phyloP scores from a whole-genome alignment of 1,140 invertebrate genomes.

The Whitmania pigra region DNA sequence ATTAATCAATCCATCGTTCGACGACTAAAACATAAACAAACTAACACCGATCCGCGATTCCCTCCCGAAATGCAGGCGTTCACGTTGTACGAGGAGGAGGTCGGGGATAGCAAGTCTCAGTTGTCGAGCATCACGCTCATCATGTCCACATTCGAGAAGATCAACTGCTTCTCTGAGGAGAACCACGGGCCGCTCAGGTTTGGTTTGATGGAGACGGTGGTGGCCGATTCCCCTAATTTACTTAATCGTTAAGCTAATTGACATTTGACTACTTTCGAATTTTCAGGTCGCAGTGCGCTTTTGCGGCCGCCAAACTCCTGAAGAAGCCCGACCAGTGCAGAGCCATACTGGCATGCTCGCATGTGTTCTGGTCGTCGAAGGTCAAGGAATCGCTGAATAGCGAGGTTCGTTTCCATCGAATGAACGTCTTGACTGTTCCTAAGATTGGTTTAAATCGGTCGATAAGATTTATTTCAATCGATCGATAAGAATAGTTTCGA shows the following conservation, averaged over 20 bases:
- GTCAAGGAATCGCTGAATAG: neutral
- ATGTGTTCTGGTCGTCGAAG: conserved; percentile 91
- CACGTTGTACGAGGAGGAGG: conserved; percentile 95
- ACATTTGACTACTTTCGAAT: no score
- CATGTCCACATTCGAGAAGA: conserved; percentile 78
- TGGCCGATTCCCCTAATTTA: no score
- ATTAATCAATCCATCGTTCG: no score
- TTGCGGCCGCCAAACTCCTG: conserved; percentile 83
- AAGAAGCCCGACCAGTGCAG: conserved; percentile 95
- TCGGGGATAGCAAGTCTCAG: conserved; percentile 92
- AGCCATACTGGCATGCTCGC: conserved; percentile 75
- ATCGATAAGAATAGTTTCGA: no score
- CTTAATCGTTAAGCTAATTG: no score
- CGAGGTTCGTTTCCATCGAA: neutral
- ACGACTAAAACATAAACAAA: no score
- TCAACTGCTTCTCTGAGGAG: conserved; percentile 71
- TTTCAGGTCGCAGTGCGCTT: conserved; percentile 75
- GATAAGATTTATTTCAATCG: neutral
- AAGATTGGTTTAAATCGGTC: neutral
- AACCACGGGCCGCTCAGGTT: conserved; percentile 76
- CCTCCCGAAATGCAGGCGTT: conserved; percentile 55
- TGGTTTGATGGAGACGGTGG: no score
- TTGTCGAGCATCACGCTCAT: conserved; percentile 86
- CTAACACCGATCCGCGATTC: no score
- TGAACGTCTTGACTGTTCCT: no score